Evolutionary conservation across 2,797 vertebrate genomes (phyloP).

Genomic region (Epinephelus malabaricus): DNA sequence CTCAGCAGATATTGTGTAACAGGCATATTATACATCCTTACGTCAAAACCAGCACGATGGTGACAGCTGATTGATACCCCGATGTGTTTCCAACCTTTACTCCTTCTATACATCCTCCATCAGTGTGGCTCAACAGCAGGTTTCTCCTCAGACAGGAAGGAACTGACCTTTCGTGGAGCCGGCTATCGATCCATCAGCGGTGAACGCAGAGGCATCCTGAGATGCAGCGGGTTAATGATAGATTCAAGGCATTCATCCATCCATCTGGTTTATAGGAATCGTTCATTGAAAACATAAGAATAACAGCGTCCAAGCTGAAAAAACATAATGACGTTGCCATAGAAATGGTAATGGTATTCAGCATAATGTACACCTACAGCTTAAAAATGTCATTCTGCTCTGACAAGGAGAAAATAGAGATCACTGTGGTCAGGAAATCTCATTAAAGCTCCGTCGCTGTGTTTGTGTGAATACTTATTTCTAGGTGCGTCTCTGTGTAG

Average conservation of each 20-base stretch:
- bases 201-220: slow-evolving; percentile 40
- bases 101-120: slow-evolving; percentile 25
- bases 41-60: background rate
- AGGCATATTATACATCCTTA: background rate
- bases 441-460: slow-evolving; percentile 49
- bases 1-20: background rate
- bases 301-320: background rate
- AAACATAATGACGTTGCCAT: slow-evolving; percentile 1
- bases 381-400: slow-evolving; percentile 21
- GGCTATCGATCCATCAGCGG: slow-evolving; percentile 47
- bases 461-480: slow-evolving; percentile 14
- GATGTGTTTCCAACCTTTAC: slow-evolving; percentile 8
- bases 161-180: slow-evolving; percentile 65
- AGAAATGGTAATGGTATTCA: slow-evolving; percentile 27
- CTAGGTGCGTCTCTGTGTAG: background rate
- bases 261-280: slow-evolving; percentile 1
- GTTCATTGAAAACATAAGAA: background rate
- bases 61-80: slow-evolving; percentile 17
- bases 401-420: slow-evolving; percentile 39
- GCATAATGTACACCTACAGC: background rate
- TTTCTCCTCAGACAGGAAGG: slow-evolving; percentile 67
- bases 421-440: slow-evolving; percentile 39
- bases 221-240: slow-evolving; percentile 44
- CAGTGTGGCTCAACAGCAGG: slow-evolving; percentile 57
- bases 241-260: slow-evolving; percentile 9